Base-by-base conservation (phyloP, 2,888 invertebrate species). In the Anticlea derivata region DNA sequence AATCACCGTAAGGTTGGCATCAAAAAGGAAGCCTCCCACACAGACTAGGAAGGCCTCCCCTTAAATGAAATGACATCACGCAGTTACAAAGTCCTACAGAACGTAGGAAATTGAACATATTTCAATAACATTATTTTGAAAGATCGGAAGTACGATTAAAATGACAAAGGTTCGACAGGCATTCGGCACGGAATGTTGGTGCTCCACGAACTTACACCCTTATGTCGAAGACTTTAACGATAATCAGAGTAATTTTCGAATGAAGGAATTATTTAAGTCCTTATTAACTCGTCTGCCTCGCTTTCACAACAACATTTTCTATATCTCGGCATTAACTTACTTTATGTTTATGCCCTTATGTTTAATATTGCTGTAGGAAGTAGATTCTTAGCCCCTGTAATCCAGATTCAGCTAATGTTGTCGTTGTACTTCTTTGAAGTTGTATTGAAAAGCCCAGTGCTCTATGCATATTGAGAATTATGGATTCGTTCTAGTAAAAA, bases 121-220 rank as follows among this genome's bases (percentile, higher is more conserved):
- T 87, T 89, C 87, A 89, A 89, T 88, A 86, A 86, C 78, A 83
- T 88, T 83, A 88, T 87, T 86, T 87, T 80, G 84, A 80, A 85
- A 87, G 87, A 88, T 89, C 86, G 86, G 87, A 87, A 87, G 78
- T 78, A 72, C 78, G 88, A 88, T 88, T 86, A 87, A 80, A 86
- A 86, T 89, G 88, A 89, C 89, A 89, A 86, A 89, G 89, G 88
- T 88, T 87, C 86, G 87, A 87, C 87, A 84, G 83, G 78, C 79
- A 74, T 65, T 71, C 73, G 50, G 69, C 66, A 74, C 65, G 66
- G 67, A 71, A 66, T 56, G 61, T 40, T 53, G 58, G 52, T 41
- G 65, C 60, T 60, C 75, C 72, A 61, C 70, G 70, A 86, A 74
- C 81, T 73, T 77, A 62, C 60, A 80, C 85, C 71, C 65, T 83